Evolutionary conservation across 2,797 vertebrate species (phyloP), one percentile per base, ranked within the genome.

Genomic region (Selene dorsalis): DNA sequence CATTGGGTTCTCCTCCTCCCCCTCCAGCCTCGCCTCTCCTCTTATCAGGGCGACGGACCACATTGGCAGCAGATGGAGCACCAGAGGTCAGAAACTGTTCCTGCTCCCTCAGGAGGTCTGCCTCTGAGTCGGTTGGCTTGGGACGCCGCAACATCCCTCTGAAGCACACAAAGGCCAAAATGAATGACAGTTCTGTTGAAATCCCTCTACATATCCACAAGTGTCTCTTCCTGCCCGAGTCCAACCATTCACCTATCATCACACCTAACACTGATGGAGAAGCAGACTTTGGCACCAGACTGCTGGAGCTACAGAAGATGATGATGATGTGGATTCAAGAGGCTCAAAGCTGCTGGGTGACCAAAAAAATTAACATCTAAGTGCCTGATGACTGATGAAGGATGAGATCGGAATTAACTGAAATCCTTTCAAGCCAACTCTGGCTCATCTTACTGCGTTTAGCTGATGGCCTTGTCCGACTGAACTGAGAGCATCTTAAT

Each of bases 31-130:
- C 81, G 4, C 95, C 96, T 87, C 91, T 93, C 84, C 96, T 95
- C 91, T 98, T 97, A 89, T 97, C 97, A 12, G 95, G 96, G 55
- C 96, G 95, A 67, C 96, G 96, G 77, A 96, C 85, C 80, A 98
- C 87, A 16, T 84, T 95, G 52, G 96, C 97, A 0, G 96, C 94
- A 7, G 96, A 94, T 17, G 89, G 90, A 39, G 93, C 88, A 1
- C 96, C 93, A 2, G 96, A 93, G 72, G 94, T 91, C 63, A 99
- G 92, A 86, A 99, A 99, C 79, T 92, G 91, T 79, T 95, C 91
- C 90, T 99, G 98, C 75, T 98, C 97, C 58, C 72, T 95, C 20
- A 99, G 92, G 75, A 99, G 92, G 88, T 99, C 98, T 2, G 91
- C 94, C 91, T 99, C 98, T 0, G 96, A 97, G 87, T 99, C 98